Percentiles rank a stretch among this genome's conserved stretches.
Evolutionary conservation across 2,888 invertebrate genomes (phyloP).

Genomic region (Rosalia funebris): DNA sequence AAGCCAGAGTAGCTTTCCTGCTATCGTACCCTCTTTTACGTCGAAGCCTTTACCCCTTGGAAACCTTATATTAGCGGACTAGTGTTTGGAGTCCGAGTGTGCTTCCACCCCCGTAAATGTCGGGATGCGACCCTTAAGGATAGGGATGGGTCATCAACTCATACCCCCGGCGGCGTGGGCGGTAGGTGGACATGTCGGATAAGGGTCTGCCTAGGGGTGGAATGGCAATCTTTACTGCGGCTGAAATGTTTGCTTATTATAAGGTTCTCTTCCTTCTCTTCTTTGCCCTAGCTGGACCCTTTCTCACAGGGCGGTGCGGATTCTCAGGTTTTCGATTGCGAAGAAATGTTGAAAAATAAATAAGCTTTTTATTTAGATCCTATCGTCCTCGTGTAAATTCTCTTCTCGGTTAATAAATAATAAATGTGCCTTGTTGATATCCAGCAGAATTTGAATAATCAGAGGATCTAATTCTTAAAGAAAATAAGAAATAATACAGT

Average conservation of each 20-base stretch:
- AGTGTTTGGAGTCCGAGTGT: slow-evolving; percentile 45
- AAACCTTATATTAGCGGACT: slow-evolving; percentile 50
- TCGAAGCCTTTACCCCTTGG: slow-evolving; percentile 50
- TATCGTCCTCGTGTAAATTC: too few relatives aligned
- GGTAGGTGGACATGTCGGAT: slow-evolving; percentile 45
- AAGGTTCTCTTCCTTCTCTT: slow-evolving; percentile 18
- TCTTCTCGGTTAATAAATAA: too few relatives aligned
- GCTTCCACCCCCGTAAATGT: slow-evolving; percentile 30
- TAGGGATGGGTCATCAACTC: slow-evolving; percentile 48
- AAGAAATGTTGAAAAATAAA: not conserved
- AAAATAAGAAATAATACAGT: too few relatives aligned
- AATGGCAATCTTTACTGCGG: slow-evolving; percentile 44
- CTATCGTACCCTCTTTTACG: slow-evolving; percentile 43
- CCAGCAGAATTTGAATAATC: too few relatives aligned
- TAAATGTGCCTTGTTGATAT: too few relatives aligned
- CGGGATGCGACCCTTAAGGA: slow-evolving; percentile 43
- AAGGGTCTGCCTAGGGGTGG: slow-evolving; percentile 41
- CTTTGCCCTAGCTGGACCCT: slow-evolving; percentile 12
- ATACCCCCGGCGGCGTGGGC: slow-evolving; percentile 35
- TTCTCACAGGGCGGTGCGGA: slow-evolving; percentile 6
- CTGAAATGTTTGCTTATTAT: slow-evolving; percentile 39
- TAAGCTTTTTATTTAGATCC: too few relatives aligned
- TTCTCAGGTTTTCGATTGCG: not conserved
- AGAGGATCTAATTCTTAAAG: too few relatives aligned
- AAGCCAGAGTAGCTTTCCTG: slow-evolving; percentile 31